These are phyloP conservation scores for Otus scops DNA, from an alignment of 2,797 vertebrate species.

Conservation along the genomic window DNA sequence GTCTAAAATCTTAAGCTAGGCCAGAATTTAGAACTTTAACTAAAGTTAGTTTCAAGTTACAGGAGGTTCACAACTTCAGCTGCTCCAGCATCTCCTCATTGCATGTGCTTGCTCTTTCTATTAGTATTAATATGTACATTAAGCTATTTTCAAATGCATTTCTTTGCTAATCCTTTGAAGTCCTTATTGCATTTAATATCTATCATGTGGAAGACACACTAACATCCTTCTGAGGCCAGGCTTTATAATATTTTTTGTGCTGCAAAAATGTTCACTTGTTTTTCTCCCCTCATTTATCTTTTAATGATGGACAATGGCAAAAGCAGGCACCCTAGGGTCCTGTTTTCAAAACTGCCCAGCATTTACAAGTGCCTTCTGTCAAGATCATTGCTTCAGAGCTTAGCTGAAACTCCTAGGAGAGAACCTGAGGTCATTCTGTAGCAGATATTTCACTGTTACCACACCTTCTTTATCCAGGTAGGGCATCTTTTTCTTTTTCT, in stretches of 20 bases:
- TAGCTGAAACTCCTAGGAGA: neutral
- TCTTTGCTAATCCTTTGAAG: neutral
- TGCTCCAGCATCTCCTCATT: neutral
- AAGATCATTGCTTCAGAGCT: neutral
- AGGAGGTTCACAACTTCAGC: neutral
- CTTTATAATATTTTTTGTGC: neutral
- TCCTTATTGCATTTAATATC: neutral
- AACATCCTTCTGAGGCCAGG: neutral
- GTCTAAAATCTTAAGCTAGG: neutral
- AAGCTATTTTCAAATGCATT: neutral
- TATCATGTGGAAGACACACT: neutral
- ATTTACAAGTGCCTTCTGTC: neutral
- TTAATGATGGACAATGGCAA: neutral
- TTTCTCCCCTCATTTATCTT: neutral
- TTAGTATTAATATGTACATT: neutral
- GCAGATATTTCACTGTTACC: neutral
- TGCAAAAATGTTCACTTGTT: neutral
- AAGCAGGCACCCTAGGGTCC: neutral
- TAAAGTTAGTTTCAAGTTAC: conserved; percentile 27
- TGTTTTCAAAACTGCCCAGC: neutral
- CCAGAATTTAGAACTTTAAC: conserved; percentile 44
- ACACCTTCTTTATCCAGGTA: neutral
- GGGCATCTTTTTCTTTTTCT: neutral
- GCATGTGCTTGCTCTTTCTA: neutral
- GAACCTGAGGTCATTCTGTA: neutral